Evolutionary conservation across 2,888 invertebrate species (phyloP).

Genomic region (Eucera pruinosa): DNA sequence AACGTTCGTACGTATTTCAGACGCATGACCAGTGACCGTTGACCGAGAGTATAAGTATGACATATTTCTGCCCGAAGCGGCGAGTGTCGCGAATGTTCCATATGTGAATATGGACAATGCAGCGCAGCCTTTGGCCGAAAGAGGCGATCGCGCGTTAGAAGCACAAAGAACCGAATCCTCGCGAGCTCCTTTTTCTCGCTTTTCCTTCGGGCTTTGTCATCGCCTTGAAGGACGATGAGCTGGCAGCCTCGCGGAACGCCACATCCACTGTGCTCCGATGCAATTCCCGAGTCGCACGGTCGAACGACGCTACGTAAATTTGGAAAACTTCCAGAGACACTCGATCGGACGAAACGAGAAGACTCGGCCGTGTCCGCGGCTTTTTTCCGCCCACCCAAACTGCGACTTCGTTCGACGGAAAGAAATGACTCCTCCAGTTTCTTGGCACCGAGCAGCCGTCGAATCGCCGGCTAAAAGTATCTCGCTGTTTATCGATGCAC

Average conservation of each 20-base stretch:
- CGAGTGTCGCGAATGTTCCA: too few relatives aligned
- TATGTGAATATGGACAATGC: too few relatives aligned
- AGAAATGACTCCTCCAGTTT: too few relatives aligned
- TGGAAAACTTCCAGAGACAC: constrained; percentile 45
- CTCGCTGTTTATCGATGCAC: neutral
- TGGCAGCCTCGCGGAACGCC: constrained; percentile 44
- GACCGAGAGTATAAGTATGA: too few relatives aligned
- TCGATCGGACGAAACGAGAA: neutral
- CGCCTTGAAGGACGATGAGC: constrained; percentile 57
- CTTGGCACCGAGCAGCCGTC: too few relatives aligned
- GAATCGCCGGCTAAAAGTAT: too few relatives aligned
- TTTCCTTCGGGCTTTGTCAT: constrained; percentile 42
- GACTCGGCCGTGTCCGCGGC: too few relatives aligned
- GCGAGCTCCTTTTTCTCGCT: neutral
- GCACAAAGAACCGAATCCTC: constrained; percentile 27
- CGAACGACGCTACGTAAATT: constrained; percentile 38
- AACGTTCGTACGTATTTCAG: too few relatives aligned
- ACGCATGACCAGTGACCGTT: too few relatives aligned
- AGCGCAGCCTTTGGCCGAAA: too few relatives aligned
- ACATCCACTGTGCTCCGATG: constrained; percentile 33
- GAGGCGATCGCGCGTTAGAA: neutral
- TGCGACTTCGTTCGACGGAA: neutral
- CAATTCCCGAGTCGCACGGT: constrained; percentile 15
- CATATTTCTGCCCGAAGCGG: too few relatives aligned
- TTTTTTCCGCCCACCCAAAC: neutral